These are phyloP conservation scores for Biston betularia DNA, from an alignment of 2,888 invertebrate species.

Conservation along the genomic window DNA sequence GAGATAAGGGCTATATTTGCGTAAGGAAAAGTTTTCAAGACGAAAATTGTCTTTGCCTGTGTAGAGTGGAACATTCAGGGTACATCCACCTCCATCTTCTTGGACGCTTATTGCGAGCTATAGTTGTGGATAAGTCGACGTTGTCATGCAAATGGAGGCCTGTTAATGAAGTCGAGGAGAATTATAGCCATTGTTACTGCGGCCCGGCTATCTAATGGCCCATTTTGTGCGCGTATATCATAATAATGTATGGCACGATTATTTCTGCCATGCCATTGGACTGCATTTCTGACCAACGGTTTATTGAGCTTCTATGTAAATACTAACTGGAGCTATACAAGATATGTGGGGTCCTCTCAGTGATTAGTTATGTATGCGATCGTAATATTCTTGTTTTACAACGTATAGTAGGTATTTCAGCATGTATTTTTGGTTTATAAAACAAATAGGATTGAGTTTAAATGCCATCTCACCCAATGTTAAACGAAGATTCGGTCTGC, in stretches of 20 bases:
- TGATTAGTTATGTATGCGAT: constrained; percentile 17
- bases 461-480: too few species aligned
- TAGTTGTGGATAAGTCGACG: constrained; percentile 68
- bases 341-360: constrained; percentile 26
- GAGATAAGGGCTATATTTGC: constrained; percentile 58
- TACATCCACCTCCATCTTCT: constrained; percentile 65
- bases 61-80: constrained; percentile 55
- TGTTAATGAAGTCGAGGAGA: constrained; percentile 85
- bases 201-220: constrained; percentile 78
- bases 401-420: background rate
- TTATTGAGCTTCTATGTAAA: constrained; percentile 57
- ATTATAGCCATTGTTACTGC: constrained; percentile 84
- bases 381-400: constrained; percentile 28
- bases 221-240: constrained; percentile 82
- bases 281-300: constrained; percentile 67
- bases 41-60: constrained; percentile 34
- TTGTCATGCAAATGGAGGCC: constrained; percentile 85
- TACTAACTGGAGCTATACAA: constrained; percentile 36
- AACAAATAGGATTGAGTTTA: too few species aligned
- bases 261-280: constrained; percentile 69
- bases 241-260: constrained; percentile 81
- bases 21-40: constrained; percentile 3
- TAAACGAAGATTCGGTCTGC: too few species aligned
- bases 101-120: constrained; percentile 70
- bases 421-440: background rate